phyloP scores from a whole-genome alignment of 92 coral and sea anemone genomes.

The Siderastrea siderea region DNA sequence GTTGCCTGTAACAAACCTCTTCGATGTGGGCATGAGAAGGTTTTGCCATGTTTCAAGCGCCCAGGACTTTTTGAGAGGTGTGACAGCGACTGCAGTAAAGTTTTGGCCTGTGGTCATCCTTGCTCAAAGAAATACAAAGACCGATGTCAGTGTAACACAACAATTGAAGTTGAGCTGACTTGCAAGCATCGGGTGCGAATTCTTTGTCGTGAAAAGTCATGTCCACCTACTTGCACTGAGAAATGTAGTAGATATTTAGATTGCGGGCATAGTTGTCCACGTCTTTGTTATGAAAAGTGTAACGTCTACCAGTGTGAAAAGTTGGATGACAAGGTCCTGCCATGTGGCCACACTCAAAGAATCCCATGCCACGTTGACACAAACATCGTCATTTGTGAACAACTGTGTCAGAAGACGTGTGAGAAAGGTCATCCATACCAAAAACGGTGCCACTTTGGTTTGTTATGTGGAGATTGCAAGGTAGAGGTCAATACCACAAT shows the following conservation, averaged over 20 bases:
- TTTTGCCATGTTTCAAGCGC: slow-evolving; percentile 29
- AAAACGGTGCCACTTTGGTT: slow-evolving; percentile 15
- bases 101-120: slow-evolving; percentile 74
- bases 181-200: slow-evolving; percentile 5
- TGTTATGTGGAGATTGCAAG: slow-evolving; percentile 3
- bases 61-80: neutral
- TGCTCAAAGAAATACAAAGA: slow-evolving; percentile 63
- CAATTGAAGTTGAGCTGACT: slow-evolving; percentile 3
- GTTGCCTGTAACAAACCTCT: slow-evolving; percentile 40
- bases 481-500: neutral
- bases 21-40: slow-evolving; percentile 61
- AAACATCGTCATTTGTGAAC: neutral
- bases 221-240: neutral
- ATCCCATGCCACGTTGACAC: neutral
- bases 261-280: slow-evolving; percentile 31
- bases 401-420: slow-evolving; percentile 26
- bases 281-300: slow-evolving; percentile 24
- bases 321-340: slow-evolving; percentile 3
- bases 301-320: neutral
- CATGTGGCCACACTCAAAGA: slow-evolving; percentile 40
- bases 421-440: slow-evolving; percentile 28
- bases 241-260: neutral
- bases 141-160: slow-evolving; percentile 7
- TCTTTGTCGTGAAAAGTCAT: neutral
- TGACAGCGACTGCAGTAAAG: neutral